Base-by-base conservation (phyloP, 2,797 vertebrate species). In the Huso huso region DNA sequence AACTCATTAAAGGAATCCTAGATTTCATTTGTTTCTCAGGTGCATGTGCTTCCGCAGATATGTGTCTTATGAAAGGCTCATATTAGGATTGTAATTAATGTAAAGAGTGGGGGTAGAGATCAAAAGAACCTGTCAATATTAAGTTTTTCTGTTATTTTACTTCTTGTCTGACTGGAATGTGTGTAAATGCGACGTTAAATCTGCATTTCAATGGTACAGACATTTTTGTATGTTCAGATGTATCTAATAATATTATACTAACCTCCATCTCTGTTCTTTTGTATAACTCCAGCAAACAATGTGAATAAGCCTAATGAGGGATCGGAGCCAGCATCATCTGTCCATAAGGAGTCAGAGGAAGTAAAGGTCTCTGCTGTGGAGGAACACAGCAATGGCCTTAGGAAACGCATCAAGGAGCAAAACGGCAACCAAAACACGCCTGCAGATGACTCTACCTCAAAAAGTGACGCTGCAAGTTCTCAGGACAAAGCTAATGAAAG, bases 301-400 rank as follows among this genome's bases (percentile, higher is more conserved):
- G 57, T 84, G 10, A 75, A 72, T 76, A 90, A 84, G 68, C 70
- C 74, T 8, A 15, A 78, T 0, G 92, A 93, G 0, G 61, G 64
- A 18, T 8, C 86, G 48, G 92, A 94, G 66, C 68, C 74, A 3
- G 18, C 72, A 12, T 66, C 61, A 1, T n/a, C 68, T 37, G 23
- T 75, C 48, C 63, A 85, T 37, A 37, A 74, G 66, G 82, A 84
- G 48, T 49, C 69, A 5, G 83, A 84, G 53, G 83, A 85, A 37
- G 63, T 74, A 9, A 79, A 72, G 63, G 76, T 70, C 0, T 69
- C 67, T 1, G 66, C 70, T 0, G 66, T 70, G 0, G 93, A 94
- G 66, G 93, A 94, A 61, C 92, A 91, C 69, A 95, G 89, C 74
- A 95, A 96, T 0, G 92, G 94, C 61, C 82, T 92, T 57, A 86